These are phyloP conservation scores for Caenorhabditis brenneri DNA, from an alignment of 1,140 invertebrate genomes.

Conservation along the genomic window DNA sequence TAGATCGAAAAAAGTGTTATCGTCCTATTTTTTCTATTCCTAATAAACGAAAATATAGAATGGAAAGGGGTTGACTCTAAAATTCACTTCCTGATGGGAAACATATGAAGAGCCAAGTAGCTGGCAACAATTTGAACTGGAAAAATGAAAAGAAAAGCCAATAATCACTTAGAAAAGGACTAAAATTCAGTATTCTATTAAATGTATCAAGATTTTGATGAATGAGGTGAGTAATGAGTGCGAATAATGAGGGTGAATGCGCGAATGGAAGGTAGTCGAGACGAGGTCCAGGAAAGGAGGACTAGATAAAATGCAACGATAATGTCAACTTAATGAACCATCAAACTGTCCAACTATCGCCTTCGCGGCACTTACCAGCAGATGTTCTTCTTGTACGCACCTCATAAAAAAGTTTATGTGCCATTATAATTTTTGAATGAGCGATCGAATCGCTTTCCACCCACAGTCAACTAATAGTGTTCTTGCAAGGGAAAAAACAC, in stretches of 20 bases:
- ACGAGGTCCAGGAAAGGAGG: neutral
- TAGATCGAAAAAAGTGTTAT: constrained; percentile 29
- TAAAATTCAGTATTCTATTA: neutral
- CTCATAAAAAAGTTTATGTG: constrained; percentile 43
- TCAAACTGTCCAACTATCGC: constrained; percentile 30
- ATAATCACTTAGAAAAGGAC: neutral
- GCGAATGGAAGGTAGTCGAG: constrained; percentile 9
- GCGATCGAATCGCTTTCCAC: neutral
- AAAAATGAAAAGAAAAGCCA: neutral
- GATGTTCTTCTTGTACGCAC: constrained; percentile 36
- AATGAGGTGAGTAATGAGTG: constrained; percentile 36
- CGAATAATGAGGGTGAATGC: constrained; percentile 34
- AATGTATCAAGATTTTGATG: constrained; percentile 32
- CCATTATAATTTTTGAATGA: constrained; percentile 14
- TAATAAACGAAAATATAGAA: neutral
- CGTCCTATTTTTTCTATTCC: neutral
- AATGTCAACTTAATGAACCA: constrained; percentile 42
- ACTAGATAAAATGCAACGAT: constrained; percentile 42
- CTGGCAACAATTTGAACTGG: too few species aligned
- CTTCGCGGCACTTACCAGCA: constrained; percentile 18
- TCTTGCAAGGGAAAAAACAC: neutral
- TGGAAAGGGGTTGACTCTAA: neutral
- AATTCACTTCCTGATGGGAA: neutral
- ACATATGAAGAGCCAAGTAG: too few species aligned
- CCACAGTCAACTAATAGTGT: neutral